These are phyloP conservation scores for Rostratula benghalensis DNA, from an alignment of 2,113 vertebrate species.

Conservation along the genomic window DNA sequence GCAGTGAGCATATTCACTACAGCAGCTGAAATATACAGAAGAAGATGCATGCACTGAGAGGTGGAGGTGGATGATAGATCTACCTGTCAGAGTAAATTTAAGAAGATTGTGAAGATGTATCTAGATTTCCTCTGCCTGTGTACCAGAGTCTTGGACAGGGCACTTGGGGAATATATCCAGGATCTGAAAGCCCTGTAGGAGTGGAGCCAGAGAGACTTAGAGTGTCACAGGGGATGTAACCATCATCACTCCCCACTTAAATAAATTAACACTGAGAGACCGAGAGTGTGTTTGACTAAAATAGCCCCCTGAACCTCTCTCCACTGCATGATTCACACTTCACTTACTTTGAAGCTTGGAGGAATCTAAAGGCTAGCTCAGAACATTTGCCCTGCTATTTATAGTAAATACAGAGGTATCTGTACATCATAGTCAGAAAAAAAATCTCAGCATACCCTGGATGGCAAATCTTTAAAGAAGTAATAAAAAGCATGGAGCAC, in stretches of 20 bases:
- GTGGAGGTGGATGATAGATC: background rate
- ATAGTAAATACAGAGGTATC: background rate
- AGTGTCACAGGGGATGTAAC: background rate
- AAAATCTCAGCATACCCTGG: background rate
- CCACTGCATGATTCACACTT: background rate
- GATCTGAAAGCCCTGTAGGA: background rate
- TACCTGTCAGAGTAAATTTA: background rate
- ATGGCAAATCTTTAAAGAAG: background rate
- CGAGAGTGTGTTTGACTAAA: background rate
- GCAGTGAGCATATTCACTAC: background rate
- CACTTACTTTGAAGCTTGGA: background rate
- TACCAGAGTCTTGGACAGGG: background rate
- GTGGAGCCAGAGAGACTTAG: background rate
- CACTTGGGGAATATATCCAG: background rate
- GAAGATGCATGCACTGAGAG: background rate
- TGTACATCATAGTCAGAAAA: background rate
- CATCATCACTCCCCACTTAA: background rate
- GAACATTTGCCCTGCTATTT: constrained; percentile 16
- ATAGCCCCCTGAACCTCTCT: background rate
- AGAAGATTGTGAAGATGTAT: background rate
- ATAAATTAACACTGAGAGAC: background rate
- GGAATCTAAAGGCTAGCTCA: constrained; percentile 18
- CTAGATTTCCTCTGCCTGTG: background rate
- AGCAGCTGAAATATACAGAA: background rate
- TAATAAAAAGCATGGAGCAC: background rate